Evolutionary conservation across 2,797 vertebrate species (phyloP).

Genomic region (Sebastiscus albofasciatus): DNA sequence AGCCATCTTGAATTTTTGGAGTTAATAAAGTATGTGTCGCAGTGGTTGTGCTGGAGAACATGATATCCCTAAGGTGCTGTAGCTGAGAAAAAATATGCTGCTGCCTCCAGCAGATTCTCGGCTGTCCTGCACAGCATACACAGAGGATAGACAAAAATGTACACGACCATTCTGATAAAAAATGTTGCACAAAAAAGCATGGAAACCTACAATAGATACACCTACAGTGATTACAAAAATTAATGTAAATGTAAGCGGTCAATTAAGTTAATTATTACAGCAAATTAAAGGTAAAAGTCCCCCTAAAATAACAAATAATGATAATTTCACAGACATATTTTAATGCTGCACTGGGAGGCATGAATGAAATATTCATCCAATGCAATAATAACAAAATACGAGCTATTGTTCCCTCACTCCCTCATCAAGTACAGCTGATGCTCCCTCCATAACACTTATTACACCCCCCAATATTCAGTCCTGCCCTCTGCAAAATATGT

Average conservation of each 20-base stretch:
- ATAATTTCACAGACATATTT: not conserved
- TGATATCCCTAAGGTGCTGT: slow-evolving; percentile 52
- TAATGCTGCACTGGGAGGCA: not conserved
- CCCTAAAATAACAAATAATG: not conserved
- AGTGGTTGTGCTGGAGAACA: slow-evolving; percentile 49
- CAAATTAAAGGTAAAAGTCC: not conserved
- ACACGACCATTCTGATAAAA: not conserved
- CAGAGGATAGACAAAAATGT: not conserved
- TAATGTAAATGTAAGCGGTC: rapidly evolving
- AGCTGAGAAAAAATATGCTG: slow-evolving; percentile 32
- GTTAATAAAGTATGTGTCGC: slow-evolving; percentile 66
- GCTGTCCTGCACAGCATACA: slow-evolving; percentile 1
- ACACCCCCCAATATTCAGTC: too few species aligned
- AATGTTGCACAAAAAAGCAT: not conserved
- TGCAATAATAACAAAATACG: too few species aligned
- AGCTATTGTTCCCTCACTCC: too few species aligned
- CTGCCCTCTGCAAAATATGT: too few species aligned
- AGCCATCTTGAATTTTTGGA: slow-evolving; percentile 47
- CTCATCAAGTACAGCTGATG: too few species aligned
- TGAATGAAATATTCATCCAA: too few species aligned
- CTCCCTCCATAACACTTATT: too few species aligned
- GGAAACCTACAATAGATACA: not conserved
- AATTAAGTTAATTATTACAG: too few species aligned
- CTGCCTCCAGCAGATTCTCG: slow-evolving; percentile 50
- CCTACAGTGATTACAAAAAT: not conserved